Conservation (phyloP, 2,888 invertebrate species). For the Eupithecia exiguata region DNA sequence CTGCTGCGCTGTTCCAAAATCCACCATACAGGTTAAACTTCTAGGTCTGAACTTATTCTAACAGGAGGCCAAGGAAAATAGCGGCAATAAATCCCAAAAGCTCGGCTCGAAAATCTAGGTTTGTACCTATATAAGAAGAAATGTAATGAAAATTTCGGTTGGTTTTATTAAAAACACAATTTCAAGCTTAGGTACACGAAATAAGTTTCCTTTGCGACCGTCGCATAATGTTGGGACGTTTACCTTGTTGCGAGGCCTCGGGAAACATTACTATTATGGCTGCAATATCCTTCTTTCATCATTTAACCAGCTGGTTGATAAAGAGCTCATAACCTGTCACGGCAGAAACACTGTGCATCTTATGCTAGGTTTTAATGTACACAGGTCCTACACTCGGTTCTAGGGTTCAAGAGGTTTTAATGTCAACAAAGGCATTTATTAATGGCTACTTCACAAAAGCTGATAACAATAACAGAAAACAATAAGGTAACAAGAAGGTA, state of each 20-base stretch:
- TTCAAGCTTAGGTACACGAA: conserved; percentile 8
- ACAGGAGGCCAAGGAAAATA: conserved; percentile 16
- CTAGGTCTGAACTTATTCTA: neutral
- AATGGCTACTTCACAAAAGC: too few species aligned
- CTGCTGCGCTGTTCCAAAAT: neutral
- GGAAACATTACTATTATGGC: conserved; percentile 8
- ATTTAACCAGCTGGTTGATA: neutral
- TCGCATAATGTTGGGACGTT: conserved; percentile 10
- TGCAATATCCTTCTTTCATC: conserved; percentile 11
- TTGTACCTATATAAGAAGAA: conserved; percentile 23
- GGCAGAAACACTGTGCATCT: neutral
- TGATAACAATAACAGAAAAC: too few species aligned
- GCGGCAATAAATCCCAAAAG: conserved; percentile 26
- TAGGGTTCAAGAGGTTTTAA: too few species aligned
- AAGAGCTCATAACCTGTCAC: neutral
- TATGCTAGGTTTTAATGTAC: neutral
- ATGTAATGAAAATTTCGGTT: conserved; percentile 20
- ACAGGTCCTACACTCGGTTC: too few species aligned
- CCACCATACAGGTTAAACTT: neutral
- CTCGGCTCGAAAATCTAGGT: conserved; percentile 20
- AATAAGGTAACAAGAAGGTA: too few species aligned
- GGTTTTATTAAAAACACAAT: conserved; percentile 29
- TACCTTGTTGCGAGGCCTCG: conserved; percentile 1
- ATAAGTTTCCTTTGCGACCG: conserved; percentile 16
- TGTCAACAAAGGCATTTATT: too few species aligned